Conservation (phyloP, 2,888 invertebrate genomes). For the Harpalus rubripes region DNA sequence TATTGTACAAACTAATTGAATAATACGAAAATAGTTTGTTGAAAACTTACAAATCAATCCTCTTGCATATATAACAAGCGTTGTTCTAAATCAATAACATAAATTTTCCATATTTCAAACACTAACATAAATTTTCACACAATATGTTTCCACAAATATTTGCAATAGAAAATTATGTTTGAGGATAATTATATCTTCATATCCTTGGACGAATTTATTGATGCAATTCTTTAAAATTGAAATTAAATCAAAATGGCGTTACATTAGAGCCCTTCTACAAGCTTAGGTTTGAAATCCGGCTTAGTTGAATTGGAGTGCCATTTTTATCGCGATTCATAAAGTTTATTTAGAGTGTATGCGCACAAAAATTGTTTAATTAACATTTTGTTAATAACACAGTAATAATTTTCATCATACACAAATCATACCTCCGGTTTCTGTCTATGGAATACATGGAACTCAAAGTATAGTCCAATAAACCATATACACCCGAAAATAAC, state of each 20-base stretch:
- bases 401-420: neutral
- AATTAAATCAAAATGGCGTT: constrained; percentile 58
- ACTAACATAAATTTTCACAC: constrained; percentile 9
- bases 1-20: neutral
- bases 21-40: constrained; percentile 13
- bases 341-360: neutral
- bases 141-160: neutral
- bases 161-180: constrained; percentile 4
- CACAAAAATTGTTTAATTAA: constrained; percentile 24
- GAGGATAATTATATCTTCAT: constrained; percentile 1
- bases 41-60: constrained; percentile 1
- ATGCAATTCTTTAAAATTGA: constrained; percentile 32
- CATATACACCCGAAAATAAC: constrained; percentile 52
- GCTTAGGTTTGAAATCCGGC: neutral
- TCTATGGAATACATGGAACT: constrained; percentile 56
- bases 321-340: neutral
- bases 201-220: constrained; percentile 15
- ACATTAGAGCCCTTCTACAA: constrained; percentile 36
- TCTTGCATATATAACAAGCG: neutral
- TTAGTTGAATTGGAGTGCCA: neutral
- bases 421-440: constrained; percentile 52
- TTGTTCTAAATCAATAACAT: constrained; percentile 3
- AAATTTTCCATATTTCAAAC: neutral
- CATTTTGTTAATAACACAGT: constrained; percentile 5
- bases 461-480: constrained; percentile 55